phyloP scores from a whole-genome alignment of 2,888 invertebrate species.

The Eudemis profundana region DNA sequence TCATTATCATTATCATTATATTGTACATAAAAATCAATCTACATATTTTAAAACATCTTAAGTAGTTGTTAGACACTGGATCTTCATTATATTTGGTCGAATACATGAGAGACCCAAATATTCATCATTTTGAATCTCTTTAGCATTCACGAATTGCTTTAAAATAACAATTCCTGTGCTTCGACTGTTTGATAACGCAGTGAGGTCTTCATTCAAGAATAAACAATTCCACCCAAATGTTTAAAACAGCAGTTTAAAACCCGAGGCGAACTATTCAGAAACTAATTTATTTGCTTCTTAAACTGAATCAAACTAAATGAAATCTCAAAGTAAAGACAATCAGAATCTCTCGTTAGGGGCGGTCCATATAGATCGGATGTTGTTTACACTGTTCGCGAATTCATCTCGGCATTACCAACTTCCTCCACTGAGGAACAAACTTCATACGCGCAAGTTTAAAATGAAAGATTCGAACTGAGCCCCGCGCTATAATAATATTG shows the following conservation, averaged over 20 bases:
- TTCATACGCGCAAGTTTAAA: slow-evolving; percentile 68
- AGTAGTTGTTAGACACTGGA: no score
- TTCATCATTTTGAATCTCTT: no score
- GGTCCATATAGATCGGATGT: slow-evolving; percentile 46
- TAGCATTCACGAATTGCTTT: not conserved
- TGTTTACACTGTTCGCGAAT: slow-evolving; percentile 52
- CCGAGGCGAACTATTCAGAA: slow-evolving; percentile 26
- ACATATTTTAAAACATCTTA: no score
- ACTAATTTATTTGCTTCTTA: slow-evolving; percentile 43
- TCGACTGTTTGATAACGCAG: not conserved
- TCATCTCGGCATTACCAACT: slow-evolving; percentile 52
- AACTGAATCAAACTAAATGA: slow-evolving; percentile 44
- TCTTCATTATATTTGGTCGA: no score
- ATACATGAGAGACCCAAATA: no score
- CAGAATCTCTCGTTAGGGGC: slow-evolving; percentile 43
- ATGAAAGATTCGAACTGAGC: slow-evolving; percentile 68
- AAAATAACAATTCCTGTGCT: not conserved
- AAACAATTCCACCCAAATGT: not conserved
- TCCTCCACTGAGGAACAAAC: slow-evolving; percentile 48
- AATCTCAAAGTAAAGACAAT: slow-evolving; percentile 41
- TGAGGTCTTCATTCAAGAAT: not conserved
- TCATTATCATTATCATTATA: no score
- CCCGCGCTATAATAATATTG: slow-evolving; percentile 57
- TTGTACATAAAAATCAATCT: no score
- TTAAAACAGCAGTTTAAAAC: slow-evolving; percentile 21